phyloP scores from a whole-genome alignment of 2,797 vertebrate genomes.

The Tokudaia tokunoshimensis region DNA sequence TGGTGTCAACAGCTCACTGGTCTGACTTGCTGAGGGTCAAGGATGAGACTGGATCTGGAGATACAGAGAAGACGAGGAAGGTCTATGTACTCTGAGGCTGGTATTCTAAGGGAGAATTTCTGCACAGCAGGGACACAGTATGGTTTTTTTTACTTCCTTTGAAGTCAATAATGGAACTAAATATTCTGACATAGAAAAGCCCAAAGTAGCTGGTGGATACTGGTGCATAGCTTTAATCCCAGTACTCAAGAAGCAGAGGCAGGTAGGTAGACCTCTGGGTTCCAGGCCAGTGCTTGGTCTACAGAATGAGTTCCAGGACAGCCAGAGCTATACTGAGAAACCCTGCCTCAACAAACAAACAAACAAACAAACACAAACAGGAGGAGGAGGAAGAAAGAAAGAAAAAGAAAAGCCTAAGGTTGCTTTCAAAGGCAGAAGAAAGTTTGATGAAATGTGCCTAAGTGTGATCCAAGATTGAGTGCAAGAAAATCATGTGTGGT shows the following conservation, averaged over 20 bases:
- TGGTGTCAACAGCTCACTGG: not conserved
- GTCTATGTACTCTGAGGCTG: not conserved
- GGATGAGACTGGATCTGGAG: not conserved
- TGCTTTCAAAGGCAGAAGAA: slow-evolving; percentile 3
- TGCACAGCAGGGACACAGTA: not conserved
- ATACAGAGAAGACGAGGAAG: not conserved
- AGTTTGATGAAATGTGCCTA: slow-evolving; percentile 35
- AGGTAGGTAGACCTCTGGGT: no score
- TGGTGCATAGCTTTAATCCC: no score
- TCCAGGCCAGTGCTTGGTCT: no score
- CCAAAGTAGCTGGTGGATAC: not conserved
- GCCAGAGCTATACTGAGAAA: not conserved
- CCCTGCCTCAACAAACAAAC: not conserved
- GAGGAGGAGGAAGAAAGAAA: not conserved
- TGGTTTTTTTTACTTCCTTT: not conserved
- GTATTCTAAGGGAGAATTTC: not conserved
- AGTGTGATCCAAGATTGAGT: slow-evolving; percentile 38
- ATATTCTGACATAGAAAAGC: not conserved
- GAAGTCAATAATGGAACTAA: slow-evolving; percentile 21
- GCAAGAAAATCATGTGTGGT: not conserved
- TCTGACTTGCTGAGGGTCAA: slow-evolving; percentile 3
- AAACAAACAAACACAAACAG: not conserved
- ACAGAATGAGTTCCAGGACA: no score
- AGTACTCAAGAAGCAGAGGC: no score
- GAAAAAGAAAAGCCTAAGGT: not conserved